Base-by-base conservation (phyloP, 2,888 invertebrate genomes). In the Phyto melanocephala region DNA sequence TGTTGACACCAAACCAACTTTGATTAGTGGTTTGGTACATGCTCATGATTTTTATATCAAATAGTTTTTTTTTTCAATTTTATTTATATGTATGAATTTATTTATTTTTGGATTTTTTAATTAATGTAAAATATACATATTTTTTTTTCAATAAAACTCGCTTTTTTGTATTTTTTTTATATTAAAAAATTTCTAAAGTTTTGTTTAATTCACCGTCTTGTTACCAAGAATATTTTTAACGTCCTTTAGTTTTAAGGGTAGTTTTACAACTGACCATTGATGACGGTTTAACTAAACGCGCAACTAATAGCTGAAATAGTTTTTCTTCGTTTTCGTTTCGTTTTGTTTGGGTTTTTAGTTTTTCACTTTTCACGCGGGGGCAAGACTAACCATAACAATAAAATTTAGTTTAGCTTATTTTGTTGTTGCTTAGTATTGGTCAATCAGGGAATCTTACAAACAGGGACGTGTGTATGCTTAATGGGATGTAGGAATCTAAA, bases 11-110 rank as follows among this genome's bases (percentile, higher is more conserved):
- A 78, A 88, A 87, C 91, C 90, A 90, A 86, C 90, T 90, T 62
- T 89, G 90, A 47, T 89, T 86, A 86, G 87, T 90, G 67, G 90
- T 82, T 83, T 87, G 89, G 72, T 89, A 91, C 90, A 90, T 90
- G 3, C 6, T 28, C 4, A 6, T 28, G 6, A 6, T 28, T 28
- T 28, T 28, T 3, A 28, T 28, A n/a, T n/a, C n/a, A 5, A 28
- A 28, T 5, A 28, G 4, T 28, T 28, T 3, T 28, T 28, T 6
- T 28, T 28, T 5, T 5, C 6, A 47, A 78, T 80, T 33, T 68
- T 68, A 28, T 10, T n/a, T 10, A n/a, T n/a, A n/a, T n/a, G n/a
- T n/a, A n/a, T n/a, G n/a, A n/a, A n/a, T 28, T 54, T 60, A 42
- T 47, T 72, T 17, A 45, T 22, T 52, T 84, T 67, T 80, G 68